These are phyloP conservation scores for Frankliniella intonsa DNA, from an alignment of 2,888 invertebrate species.

Conservation along the genomic window DNA sequence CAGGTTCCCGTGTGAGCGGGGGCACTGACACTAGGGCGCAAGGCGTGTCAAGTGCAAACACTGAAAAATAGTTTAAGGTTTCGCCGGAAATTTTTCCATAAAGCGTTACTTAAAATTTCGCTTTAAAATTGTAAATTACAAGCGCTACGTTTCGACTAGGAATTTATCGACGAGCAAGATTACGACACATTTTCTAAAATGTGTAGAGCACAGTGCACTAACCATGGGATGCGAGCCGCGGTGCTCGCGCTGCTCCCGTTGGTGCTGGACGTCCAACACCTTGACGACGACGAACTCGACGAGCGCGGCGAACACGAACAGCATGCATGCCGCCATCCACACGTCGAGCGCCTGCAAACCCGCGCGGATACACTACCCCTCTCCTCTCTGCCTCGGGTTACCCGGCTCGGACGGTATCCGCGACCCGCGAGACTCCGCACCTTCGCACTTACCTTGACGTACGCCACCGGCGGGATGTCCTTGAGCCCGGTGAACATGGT, in stretches of 20 bases:
- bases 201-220: constrained; percentile 40
- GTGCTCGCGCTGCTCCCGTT: constrained; percentile 38
- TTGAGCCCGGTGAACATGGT: constrained; percentile 81
- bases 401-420: neutral
- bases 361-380: constrained; percentile 33
- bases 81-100: no score
- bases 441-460: constrained; percentile 63
- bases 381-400: neutral
- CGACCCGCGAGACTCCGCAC: no score
- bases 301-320: constrained; percentile 77
- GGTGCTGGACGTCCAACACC: constrained; percentile 59
- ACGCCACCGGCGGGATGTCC: constrained; percentile 81
- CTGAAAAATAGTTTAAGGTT: no score
- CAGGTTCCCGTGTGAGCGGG: neutral
- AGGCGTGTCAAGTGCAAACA: no score
- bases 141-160: no score
- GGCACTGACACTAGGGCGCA: no score
- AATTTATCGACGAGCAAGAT: no score
- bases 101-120: no score
- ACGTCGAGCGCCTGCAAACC: constrained; percentile 66
- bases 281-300: constrained; percentile 80
- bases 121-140: no score
- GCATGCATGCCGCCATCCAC: constrained; percentile 88
- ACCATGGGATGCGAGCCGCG: constrained; percentile 50
- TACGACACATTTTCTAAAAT: no score